Conservation (phyloP, 2,113 vertebrate genomes). For the Lasiurus cinereus region DNA sequence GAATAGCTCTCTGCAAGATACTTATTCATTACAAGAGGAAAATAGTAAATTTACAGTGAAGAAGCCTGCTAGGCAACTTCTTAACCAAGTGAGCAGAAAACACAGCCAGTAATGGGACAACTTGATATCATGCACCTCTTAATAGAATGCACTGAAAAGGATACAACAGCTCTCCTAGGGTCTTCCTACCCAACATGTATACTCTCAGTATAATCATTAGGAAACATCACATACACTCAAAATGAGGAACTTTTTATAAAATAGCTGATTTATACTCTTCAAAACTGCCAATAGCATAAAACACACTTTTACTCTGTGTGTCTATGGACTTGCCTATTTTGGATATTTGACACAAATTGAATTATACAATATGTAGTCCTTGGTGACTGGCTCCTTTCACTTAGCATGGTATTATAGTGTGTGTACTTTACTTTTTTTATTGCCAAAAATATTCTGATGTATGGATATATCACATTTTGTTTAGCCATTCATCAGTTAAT, state of each 20-base stretch:
- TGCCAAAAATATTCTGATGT: background rate
- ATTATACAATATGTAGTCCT: background rate
- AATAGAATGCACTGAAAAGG: background rate
- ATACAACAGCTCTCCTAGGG: background rate
- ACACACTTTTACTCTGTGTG: background rate
- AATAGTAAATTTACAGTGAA: background rate
- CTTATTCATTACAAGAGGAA: background rate
- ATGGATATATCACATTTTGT: background rate
- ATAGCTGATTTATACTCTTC: background rate
- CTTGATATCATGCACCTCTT: background rate
- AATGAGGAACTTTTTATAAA: background rate
- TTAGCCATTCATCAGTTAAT: background rate
- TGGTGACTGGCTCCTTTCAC: background rate
- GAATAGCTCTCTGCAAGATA: background rate
- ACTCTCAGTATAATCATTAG: background rate
- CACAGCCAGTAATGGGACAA: background rate
- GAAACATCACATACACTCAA: background rate
- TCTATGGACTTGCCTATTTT: background rate
- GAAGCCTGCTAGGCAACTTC: background rate
- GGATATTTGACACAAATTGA: background rate
- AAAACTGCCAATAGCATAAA: constrained; percentile 2
- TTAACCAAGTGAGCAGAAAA: background rate
- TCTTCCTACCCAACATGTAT: background rate
- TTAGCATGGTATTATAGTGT: background rate
- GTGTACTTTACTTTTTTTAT: constrained; percentile 13